phyloP scores from a whole-genome alignment of 2,797 vertebrate genomes.

The Chelon auratus region DNA sequence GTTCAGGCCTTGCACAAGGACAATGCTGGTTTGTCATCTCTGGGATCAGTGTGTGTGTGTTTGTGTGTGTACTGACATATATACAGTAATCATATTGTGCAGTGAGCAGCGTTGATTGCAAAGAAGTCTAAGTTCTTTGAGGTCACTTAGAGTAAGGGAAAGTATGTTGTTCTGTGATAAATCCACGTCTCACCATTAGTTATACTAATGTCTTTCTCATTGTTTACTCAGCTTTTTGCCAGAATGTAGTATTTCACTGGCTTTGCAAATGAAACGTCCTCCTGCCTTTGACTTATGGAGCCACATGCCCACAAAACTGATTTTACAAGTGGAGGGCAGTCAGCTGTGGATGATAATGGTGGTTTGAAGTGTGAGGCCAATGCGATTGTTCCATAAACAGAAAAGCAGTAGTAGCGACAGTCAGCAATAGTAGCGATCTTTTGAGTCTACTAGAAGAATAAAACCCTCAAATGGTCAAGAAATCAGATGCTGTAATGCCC shows the following conservation, averaged over 20 bases:
- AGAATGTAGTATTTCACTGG: constrained; percentile 40
- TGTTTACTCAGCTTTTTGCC: constrained; percentile 27
- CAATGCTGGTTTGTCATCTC: constrained; percentile 73
- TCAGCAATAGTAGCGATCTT: constrained; percentile 46
- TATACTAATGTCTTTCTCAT: constrained; percentile 31
- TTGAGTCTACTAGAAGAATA: constrained; percentile 57
- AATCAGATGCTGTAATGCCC: constrained; percentile 55
- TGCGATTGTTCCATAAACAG: constrained; percentile 61
- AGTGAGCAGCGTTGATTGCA: constrained; percentile 34
- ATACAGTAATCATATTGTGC: constrained; percentile 66
- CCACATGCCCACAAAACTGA: constrained; percentile 33
- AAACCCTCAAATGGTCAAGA: constrained; percentile 51
- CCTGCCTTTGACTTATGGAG: constrained; percentile 46
- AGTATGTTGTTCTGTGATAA: constrained; percentile 44
- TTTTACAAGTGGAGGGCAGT: constrained; percentile 43
- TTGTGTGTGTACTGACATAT: constrained; percentile 35
- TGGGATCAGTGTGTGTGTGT: constrained; percentile 24
- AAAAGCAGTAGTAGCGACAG: constrained; percentile 56
- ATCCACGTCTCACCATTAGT: constrained; percentile 46
- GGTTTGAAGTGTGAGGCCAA: constrained; percentile 58
- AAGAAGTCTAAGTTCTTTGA: constrained; percentile 45
- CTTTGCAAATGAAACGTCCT: constrained; percentile 35
- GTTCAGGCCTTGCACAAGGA: constrained; percentile 58
- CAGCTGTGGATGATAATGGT: constrained; percentile 28
- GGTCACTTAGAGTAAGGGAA: constrained; percentile 45